Percentiles rank a stretch among this genome's conserved stretches.
Conservation (phyloP, 2,888 invertebrate species). For the Drosophila nr. fundita region DNA sequence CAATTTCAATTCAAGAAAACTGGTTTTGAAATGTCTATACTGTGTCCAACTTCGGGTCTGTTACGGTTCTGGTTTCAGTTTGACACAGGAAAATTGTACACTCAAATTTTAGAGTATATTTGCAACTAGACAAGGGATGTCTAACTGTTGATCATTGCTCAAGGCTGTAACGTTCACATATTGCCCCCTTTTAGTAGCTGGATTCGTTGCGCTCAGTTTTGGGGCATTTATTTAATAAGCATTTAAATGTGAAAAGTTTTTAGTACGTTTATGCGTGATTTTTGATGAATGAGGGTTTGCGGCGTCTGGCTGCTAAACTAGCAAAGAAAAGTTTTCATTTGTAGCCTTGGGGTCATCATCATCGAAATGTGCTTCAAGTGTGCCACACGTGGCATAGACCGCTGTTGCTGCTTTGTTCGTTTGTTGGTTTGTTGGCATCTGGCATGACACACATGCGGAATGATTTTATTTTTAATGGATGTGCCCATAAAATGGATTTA, state of each 20-base stretch:
- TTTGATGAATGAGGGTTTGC: conserved; percentile 1
- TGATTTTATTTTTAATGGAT: conserved; percentile 67
- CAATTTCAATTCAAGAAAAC: too few species aligned
- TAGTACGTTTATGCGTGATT: conserved; percentile 58
- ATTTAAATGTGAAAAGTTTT: conserved; percentile 75
- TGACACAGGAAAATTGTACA: background rate
- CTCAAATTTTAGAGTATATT: background rate
- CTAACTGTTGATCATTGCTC: conserved; percentile 19
- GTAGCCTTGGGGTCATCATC: conserved; percentile 41
- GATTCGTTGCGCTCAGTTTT: background rate
- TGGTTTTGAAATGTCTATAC: too few species aligned
- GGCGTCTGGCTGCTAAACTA: background rate
- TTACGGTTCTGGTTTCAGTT: background rate
- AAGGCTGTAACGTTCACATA: fast-evolving
- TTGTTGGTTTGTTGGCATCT: background rate
- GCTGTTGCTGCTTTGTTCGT: background rate
- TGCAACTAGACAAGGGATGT: background rate
- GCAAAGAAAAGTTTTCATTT: conserved; percentile 12
- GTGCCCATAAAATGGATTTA: conserved; percentile 73
- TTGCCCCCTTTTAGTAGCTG: background rate
- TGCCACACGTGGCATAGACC: conserved; percentile 63
- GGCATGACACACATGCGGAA: conserved; percentile 7
- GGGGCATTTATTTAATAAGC: conserved; percentile 69
- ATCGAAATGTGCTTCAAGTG: conserved; percentile 24
- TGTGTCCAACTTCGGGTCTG: too few species aligned